A percentile compares a stretch with the other conserved stretches of the same genome.
These are phyloP conservation scores for Drosophila oshimai DNA, from an alignment of 1,140 invertebrate genomes.

Conservation along the genomic window DNA sequence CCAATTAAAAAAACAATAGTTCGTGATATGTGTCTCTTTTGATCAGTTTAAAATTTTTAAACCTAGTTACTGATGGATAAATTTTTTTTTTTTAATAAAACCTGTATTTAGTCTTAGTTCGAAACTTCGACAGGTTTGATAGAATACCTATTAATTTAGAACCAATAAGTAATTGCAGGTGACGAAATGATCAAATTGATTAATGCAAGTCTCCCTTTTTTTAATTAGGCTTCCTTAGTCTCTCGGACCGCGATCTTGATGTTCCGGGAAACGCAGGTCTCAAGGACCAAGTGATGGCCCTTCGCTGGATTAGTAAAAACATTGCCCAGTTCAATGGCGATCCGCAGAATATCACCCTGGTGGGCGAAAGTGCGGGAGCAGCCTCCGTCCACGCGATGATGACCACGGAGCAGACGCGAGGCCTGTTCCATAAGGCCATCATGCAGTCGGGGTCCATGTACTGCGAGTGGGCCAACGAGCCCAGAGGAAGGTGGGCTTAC, in stretches of 20 bases:
- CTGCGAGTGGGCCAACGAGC: conserved; percentile 66
- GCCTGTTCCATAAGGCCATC: conserved; percentile 85
- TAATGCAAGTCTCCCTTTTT: background rate
- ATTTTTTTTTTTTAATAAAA: too few relatives aligned
- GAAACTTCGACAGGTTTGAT: too few relatives aligned
- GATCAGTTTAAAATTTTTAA: too few relatives aligned
- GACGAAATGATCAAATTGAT: too few relatives aligned
- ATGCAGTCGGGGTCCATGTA: conserved; percentile 84
- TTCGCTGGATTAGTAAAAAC: conserved; percentile 81
- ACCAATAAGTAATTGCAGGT: too few relatives aligned
- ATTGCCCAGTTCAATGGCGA: conserved; percentile 79
- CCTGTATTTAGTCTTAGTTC: too few relatives aligned
- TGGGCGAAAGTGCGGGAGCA: conserved; percentile 79
- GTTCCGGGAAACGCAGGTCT: conserved; percentile 80
- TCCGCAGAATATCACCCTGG: conserved; percentile 69
- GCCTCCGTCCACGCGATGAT: conserved; percentile 64
- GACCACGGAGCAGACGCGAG: conserved; percentile 73
- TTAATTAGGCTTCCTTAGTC: conserved; percentile 67
- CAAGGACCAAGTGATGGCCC: conserved; percentile 82
- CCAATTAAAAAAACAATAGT: too few relatives aligned
- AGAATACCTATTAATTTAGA: too few relatives aligned
- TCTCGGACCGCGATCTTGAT: conserved; percentile 73
- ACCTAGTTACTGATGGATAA: too few relatives aligned
- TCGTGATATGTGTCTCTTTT: too few relatives aligned
- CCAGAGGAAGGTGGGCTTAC: conserved; percentile 36